Evolutionary conservation across 2,888 invertebrate genomes (phyloP).

Genomic region (Onthophagus sagittarius): DNA sequence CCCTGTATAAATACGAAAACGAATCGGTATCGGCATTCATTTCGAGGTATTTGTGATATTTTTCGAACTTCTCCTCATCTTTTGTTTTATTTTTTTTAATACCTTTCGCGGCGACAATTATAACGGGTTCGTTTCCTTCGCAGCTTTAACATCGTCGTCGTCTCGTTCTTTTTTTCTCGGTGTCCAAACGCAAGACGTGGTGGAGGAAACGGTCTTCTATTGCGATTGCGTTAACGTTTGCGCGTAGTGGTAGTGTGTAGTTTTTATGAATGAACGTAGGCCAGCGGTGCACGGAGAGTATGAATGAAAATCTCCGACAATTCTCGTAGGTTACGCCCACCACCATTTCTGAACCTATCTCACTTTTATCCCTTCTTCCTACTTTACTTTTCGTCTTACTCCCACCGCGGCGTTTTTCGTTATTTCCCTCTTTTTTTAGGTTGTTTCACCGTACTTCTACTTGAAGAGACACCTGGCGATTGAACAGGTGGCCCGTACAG

Average conservation of each 20-base stretch:
- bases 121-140: constrained; percentile 6
- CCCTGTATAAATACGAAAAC: too few relatives aligned
- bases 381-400: constrained; percentile 38
- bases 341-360: neutral
- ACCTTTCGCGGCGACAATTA: neutral
- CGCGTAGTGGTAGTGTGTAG: constrained; percentile 11
- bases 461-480: constrained; percentile 45
- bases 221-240: neutral
- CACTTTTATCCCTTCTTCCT: constrained; percentile 34
- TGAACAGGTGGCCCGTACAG: constrained; percentile 49
- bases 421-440: too few relatives aligned
- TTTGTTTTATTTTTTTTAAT: neutral
- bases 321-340: too few relatives aligned
- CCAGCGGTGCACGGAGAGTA: constrained; percentile 31
- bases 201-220: constrained; percentile 1
- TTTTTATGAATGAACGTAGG: neutral
- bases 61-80: neutral
- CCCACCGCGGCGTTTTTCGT: constrained; percentile 26
- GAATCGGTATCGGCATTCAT: too few relatives aligned
- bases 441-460: constrained; percentile 40
- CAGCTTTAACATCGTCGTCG: neutral
- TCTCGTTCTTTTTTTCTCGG: neutral
- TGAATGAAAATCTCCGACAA: constrained; percentile 36
- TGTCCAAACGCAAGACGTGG: constrained; percentile 9
- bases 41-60: neutral